Evolutionary conservation across 2,888 invertebrate genomes (phyloP).

Genomic region (Heliconius erato): DNA sequence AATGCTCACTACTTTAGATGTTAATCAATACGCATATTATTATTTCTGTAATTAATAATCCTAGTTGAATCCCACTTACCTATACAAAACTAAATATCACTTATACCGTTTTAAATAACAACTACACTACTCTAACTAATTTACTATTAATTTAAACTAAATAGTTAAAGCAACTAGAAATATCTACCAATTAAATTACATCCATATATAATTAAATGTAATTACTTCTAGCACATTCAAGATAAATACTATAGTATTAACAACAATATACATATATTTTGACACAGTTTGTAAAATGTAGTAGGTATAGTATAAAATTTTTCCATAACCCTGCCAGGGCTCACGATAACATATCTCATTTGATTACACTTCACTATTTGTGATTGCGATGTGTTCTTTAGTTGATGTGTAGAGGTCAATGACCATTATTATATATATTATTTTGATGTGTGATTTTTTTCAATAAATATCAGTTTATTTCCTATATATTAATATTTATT

Average conservation of each 20-base stretch:
- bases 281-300: neutral
- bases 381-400: neutral
- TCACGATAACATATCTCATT: slow-evolving; percentile 11
- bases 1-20: too few species aligned
- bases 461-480: too few species aligned
- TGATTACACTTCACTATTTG: neutral
- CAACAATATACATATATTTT: neutral
- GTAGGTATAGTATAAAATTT: neutral
- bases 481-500: too few species aligned
- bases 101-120: too few species aligned
- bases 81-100: too few species aligned
- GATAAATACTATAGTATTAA: neutral
- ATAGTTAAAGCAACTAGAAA: too few species aligned
- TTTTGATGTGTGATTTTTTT: neutral
- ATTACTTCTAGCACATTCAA: neutral
- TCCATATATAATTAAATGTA: neutral
- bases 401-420: neutral
- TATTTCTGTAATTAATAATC: too few species aligned
- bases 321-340: slow-evolving; percentile 15
- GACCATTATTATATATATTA: slow-evolving; percentile 2
- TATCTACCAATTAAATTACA: neutral
- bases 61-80: too few species aligned
- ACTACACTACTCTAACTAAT: too few species aligned
- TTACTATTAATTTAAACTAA: too few species aligned
- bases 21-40: too few species aligned